Conservation (phyloP, 2,888 invertebrate species). For the Strigamia maritima region DNA sequence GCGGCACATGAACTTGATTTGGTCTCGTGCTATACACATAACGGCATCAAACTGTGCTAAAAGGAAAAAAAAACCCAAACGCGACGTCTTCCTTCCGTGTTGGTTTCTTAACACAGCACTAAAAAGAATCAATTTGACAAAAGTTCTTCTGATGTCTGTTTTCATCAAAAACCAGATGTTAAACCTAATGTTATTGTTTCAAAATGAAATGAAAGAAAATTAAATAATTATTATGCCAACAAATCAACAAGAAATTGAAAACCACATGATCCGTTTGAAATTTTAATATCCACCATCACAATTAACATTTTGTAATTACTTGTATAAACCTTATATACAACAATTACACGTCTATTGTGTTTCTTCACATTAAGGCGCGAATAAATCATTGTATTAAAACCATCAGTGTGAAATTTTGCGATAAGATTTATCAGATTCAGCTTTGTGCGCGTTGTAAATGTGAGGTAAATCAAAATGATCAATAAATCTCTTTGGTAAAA, state of each 20-base stretch:
- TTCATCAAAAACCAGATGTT: not conserved
- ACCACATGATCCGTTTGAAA: not conserved
- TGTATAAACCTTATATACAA: not conserved
- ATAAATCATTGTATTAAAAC: not conserved
- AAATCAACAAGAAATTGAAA: not conserved
- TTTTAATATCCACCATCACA: not conserved
- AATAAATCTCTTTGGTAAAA: not conserved
- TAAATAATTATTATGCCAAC: no score
- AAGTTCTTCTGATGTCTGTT: not conserved
- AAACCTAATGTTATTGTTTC: not conserved
- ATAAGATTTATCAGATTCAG: slow-evolving; percentile 8
- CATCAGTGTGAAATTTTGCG: not conserved
- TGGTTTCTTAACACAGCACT: not conserved
- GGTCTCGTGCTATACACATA: no score
- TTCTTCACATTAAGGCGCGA: not conserved
- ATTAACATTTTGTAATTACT: not conserved
- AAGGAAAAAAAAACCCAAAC: not conserved
- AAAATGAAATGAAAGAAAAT: not conserved
- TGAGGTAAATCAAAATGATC: slow-evolving; percentile 2
- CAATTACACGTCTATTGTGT: not conserved
- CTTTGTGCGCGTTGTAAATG: slow-evolving; percentile 12
- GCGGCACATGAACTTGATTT: no score
- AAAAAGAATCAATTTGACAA: not conserved
- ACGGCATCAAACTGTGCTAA: no score
- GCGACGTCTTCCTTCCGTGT: not conserved